These are phyloP conservation scores for Tangara arthus DNA, from an alignment of 2,797 vertebrate genomes.

Conservation along the genomic window DNA sequence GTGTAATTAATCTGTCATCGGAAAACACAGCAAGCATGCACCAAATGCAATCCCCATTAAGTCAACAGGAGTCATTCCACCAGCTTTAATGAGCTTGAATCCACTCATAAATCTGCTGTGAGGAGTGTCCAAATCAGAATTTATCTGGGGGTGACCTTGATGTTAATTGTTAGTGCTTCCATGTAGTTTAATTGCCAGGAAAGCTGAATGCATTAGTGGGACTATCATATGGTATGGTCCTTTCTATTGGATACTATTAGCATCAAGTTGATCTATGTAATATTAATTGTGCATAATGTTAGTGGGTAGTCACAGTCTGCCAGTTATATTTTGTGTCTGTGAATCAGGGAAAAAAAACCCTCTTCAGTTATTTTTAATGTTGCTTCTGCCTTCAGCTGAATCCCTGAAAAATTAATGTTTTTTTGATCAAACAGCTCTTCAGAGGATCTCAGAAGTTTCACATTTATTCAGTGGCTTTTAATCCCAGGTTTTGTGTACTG, in stretches of 20 bases:
- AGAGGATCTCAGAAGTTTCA: slow-evolving; percentile 26
- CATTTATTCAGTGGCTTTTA: slow-evolving; percentile 4
- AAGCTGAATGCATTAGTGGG: background rate
- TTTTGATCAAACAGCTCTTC: slow-evolving; percentile 37
- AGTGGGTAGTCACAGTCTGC: background rate
- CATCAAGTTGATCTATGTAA: background rate
- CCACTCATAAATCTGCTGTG: slow-evolving; percentile 41
- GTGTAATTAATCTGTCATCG: slow-evolving; percentile 40
- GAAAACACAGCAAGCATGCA: background rate
- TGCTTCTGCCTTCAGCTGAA: background rate
- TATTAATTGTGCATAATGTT: background rate
- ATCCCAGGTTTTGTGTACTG: background rate
- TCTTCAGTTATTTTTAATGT: background rate
- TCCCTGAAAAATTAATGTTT: slow-evolving; percentile 18
- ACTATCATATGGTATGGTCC: background rate
- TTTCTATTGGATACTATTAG: background rate
- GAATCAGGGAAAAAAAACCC: background rate
- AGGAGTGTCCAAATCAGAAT: slow-evolving; percentile 50
- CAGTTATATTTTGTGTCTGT: background rate
- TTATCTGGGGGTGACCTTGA: slow-evolving; percentile 53
- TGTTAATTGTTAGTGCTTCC: slow-evolving; percentile 37
- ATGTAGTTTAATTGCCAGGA: slow-evolving; percentile 25
- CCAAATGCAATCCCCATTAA: slow-evolving; percentile 45
- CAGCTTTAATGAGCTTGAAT: slow-evolving; percentile 34
- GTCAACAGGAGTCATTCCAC: slow-evolving; percentile 1